Evolutionary conservation across 1,140 invertebrate genomes (phyloP).

Genomic region (Diorhabda carinulata): DNA sequence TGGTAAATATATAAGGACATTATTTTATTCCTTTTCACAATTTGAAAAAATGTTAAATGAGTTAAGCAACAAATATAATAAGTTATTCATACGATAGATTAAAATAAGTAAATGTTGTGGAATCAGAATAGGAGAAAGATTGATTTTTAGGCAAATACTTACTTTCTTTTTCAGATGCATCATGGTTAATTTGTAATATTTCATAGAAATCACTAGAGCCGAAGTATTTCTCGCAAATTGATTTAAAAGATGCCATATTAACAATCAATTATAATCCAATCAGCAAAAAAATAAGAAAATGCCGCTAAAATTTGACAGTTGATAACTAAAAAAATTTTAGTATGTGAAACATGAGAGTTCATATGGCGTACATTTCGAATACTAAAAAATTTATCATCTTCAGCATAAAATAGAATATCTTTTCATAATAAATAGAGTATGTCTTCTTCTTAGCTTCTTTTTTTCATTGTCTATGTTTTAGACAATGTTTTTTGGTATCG

Average conservation of each 20-base stretch:
- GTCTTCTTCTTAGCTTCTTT: too few species aligned
- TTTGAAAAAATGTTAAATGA: too few species aligned
- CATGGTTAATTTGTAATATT: constrained; percentile 62
- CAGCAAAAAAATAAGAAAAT: background rate
- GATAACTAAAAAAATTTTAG: background rate
- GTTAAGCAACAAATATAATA: background rate
- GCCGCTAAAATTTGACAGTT: background rate
- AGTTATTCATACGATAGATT: background rate
- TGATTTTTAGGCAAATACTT: constrained; percentile 28
- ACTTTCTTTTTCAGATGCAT: constrained; percentile 69
- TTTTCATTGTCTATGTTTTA: too few species aligned
- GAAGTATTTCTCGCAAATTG: constrained; percentile 72
- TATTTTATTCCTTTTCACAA: too few species aligned
- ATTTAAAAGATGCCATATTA: constrained; percentile 56
- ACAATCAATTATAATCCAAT: background rate
- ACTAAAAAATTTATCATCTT: too few species aligned
- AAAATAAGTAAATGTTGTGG: background rate
- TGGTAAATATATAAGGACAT: constrained; percentile 2
- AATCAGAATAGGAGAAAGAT: background rate
- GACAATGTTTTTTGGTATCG: too few species aligned
- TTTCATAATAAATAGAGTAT: too few species aligned
- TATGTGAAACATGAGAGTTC: background rate
- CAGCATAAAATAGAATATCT: too few species aligned
- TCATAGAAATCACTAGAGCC: constrained; percentile 71
- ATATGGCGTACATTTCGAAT: background rate